Evolutionary conservation across 2,797 vertebrate species (phyloP).

Genomic region (Diceros bicornis): DNA sequence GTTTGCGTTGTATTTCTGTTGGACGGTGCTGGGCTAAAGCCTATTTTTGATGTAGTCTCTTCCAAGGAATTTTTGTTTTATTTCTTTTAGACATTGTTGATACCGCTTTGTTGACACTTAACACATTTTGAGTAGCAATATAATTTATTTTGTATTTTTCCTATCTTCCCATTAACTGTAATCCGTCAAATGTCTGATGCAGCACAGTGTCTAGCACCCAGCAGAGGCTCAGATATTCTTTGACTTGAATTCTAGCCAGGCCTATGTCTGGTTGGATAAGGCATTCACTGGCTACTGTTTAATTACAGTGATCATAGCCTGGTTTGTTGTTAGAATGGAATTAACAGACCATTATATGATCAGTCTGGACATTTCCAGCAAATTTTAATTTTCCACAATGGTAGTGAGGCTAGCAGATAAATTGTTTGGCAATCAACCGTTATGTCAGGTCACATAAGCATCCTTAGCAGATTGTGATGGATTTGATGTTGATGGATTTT

Average conservation of each 20-base stretch:
- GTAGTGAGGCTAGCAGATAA: slow-evolving; percentile 58
- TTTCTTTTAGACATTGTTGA: neutral
- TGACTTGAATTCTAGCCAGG: slow-evolving; percentile 20
- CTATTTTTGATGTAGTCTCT: neutral
- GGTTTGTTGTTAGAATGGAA: slow-evolving; percentile 70
- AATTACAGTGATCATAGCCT: slow-evolving; percentile 65
- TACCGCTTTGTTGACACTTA: neutral
- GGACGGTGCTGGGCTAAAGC: neutral
- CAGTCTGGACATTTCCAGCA: slow-evolving; percentile 70
- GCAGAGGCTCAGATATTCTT: neutral
- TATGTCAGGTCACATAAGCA: neutral
- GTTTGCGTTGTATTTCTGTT: neutral
- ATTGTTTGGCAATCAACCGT: slow-evolving; percentile 53
- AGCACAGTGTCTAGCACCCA: neutral
- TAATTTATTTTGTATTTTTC: neutral
- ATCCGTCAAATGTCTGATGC: neutral
- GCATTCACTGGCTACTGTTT: slow-evolving; percentile 55
- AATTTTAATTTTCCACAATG: slow-evolving; percentile 75
- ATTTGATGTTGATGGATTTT: neutral
- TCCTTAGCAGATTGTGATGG: neutral
- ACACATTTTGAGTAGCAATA: neutral
- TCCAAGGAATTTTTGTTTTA: neutral
- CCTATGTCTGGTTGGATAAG: neutral
- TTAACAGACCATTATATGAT: slow-evolving; percentile 76
- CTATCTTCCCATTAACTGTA: neutral